These are phyloP conservation scores for Ctenoplectra terminalis DNA, from an alignment of 1,140 invertebrate species.

Conservation along the genomic window DNA sequence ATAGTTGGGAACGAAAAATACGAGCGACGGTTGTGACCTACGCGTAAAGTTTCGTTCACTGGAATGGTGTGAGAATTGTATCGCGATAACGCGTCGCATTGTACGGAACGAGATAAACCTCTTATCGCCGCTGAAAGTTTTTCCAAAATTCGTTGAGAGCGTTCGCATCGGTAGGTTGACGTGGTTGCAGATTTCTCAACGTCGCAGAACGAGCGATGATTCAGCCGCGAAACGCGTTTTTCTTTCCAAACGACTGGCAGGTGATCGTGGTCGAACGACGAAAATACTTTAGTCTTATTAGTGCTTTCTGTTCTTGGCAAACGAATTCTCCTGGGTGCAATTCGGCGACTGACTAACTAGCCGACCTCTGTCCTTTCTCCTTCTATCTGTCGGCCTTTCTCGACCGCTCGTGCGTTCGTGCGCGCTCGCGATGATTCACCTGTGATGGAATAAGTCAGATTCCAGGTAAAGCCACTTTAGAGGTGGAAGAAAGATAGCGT, in stretches of 20 bases:
- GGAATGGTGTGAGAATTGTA: not conserved
- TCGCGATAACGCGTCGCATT: not conserved
- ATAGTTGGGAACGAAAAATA: too few species aligned
- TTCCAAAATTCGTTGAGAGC: not conserved
- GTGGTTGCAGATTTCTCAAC: not conserved
- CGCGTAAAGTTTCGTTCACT: too few species aligned
- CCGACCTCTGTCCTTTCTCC: constrained; percentile 18
- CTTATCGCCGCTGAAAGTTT: not conserved
- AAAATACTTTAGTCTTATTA: constrained; percentile 42
- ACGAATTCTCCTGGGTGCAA: constrained; percentile 38
- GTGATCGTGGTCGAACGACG: not conserved
- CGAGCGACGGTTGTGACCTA: not conserved
- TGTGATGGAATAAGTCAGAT: constrained; percentile 52
- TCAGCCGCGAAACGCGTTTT: not conserved
- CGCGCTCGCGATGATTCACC: constrained; percentile 62
- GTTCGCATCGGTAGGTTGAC: not conserved
- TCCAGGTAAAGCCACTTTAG: constrained; percentile 60
- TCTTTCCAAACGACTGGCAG: not conserved
- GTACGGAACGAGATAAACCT: not conserved
- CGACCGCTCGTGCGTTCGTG: not conserved
- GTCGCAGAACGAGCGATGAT: not conserved
- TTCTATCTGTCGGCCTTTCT: too few species aligned
- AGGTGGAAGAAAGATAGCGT: constrained; percentile 35
- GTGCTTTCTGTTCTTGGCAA: constrained; percentile 57
- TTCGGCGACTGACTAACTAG: constrained; percentile 58